Conservation (phyloP, 2,113 vertebrate genomes). For the Callospermophilus lateralis region DNA sequence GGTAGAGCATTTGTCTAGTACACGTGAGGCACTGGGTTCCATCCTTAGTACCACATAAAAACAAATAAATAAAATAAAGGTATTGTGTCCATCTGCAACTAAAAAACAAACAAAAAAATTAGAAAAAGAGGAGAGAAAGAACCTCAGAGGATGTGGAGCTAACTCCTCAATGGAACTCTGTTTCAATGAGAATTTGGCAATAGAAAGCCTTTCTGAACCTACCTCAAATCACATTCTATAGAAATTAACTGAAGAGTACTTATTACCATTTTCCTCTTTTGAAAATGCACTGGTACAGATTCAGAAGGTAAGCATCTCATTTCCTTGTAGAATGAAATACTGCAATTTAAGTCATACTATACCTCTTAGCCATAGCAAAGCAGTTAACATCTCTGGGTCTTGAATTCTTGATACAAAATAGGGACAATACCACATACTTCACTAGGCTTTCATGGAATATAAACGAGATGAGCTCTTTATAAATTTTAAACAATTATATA, state of each 20-base stretch:
- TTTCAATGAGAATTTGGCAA: neutral
- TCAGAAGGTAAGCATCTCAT: constrained; percentile 17
- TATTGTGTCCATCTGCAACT: too few relatives aligned
- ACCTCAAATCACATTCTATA: constrained; percentile 18
- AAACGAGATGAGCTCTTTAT: neutral
- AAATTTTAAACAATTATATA: neutral
- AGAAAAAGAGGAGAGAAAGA: neutral
- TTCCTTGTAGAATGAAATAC: neutral
- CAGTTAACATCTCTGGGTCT: neutral
- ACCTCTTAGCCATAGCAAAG: neutral
- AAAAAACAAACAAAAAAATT: too few relatives aligned
- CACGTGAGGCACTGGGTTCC: too few relatives aligned
- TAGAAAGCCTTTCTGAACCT: constrained; percentile 1
- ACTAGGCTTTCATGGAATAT: neutral
- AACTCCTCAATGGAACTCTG: neutral
- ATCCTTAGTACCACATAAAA: too few relatives aligned
- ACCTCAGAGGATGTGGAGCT: neutral
- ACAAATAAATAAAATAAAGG: too few relatives aligned
- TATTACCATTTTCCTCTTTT: neutral
- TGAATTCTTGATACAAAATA: neutral
- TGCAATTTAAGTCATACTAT: neutral
- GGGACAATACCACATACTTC: neutral
- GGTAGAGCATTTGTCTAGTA: too few relatives aligned
- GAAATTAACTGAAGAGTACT: constrained; percentile 36
- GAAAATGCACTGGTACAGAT: neutral